Base-by-base conservation (phyloP, 92 coral and sea anemone genomes). In the Ricordea florida region DNA sequence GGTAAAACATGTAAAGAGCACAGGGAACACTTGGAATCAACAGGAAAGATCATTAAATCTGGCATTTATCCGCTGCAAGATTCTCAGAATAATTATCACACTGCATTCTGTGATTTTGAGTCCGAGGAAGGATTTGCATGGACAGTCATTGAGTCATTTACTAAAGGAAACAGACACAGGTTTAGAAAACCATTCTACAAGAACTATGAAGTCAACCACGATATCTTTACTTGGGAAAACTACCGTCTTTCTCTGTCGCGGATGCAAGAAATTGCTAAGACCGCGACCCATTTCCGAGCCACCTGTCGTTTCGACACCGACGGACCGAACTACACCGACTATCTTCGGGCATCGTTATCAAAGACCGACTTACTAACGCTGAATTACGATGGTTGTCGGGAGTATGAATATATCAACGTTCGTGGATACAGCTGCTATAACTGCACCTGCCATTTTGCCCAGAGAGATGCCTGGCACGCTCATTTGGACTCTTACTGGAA, bases 81-180 rank as follows among this genome's bases (percentile, higher is more conserved):
- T 27, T 24, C 78, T 9, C 23, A 25, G 14, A 48, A 11, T 31
- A 45, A 23, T 16, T 57, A 21, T 17, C 30, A 35, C 26, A 38
- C 61, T 13, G 59, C 26, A 16, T 72, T 45, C 48, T 72, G 87
- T 43, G 87, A 72, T 56, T 62, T 72, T 25, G 62, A 63, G 8
- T 40, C 81, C 20, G 81, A 72, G 35, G 51, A 59, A 2, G 75
- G 62, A 20, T 71, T 63, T 24, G 81, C 72, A 50, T 73, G 87
- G 87, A 82, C 82, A 31, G 64, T 82, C 45, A 17, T 82, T 15
- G 87, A 82, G 55, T 82, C 87, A 9, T 73, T 82, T 43, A 69
- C 68, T 14, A 9, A 72, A 3, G 62, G 38, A 1, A 41, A 65
- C 1, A 82, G 44, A 0, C n/a, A 5, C 25, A 57, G 64, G 28